phyloP scores from a whole-genome alignment of 2,113 vertebrate species.

The Diphyllodes magnificus region DNA sequence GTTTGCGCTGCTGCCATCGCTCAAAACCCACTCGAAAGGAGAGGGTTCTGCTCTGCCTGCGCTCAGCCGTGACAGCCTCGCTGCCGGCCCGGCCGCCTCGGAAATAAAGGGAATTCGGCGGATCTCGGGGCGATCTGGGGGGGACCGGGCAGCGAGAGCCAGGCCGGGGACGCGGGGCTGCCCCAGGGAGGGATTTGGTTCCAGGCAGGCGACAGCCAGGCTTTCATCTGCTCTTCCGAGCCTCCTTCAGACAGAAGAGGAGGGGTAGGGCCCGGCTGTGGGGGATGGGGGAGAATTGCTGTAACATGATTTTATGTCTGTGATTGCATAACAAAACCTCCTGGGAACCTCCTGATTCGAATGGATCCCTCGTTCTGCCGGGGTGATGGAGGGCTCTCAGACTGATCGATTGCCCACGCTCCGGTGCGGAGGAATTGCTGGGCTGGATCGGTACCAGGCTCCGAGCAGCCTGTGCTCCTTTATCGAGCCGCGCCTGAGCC shows the following conservation, averaged over 20 bases:
- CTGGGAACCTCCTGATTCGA: constrained; percentile 10
- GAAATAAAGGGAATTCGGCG: neutral
- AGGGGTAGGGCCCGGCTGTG: neutral
- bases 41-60: neutral
- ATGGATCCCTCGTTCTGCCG: neutral
- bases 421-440: neutral
- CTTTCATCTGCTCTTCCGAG: constrained; percentile 58
- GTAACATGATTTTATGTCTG: constrained; percentile 41
- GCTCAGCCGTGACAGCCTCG: neutral
- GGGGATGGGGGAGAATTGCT: constrained; percentile 39
- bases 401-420: neutral
- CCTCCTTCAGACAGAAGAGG: constrained; percentile 11
- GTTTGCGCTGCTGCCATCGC: neutral
- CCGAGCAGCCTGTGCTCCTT: neutral
- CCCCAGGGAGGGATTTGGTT: neutral
- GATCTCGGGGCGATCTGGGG: neutral
- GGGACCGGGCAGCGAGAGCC: neutral
- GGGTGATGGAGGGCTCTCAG: neutral
- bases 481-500: neutral
- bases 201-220: constrained; percentile 55
- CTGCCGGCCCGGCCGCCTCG: neutral
- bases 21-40: neutral
- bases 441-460: neutral
- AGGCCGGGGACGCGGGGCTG: neutral
- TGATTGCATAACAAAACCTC: constrained; percentile 53